A percentile compares a stretch with the other conserved stretches of the same genome.
These are phyloP conservation scores for Pseudomyrmex flavicornis DNA, from an alignment of 1,140 invertebrate genomes.

Conservation along the genomic window DNA sequence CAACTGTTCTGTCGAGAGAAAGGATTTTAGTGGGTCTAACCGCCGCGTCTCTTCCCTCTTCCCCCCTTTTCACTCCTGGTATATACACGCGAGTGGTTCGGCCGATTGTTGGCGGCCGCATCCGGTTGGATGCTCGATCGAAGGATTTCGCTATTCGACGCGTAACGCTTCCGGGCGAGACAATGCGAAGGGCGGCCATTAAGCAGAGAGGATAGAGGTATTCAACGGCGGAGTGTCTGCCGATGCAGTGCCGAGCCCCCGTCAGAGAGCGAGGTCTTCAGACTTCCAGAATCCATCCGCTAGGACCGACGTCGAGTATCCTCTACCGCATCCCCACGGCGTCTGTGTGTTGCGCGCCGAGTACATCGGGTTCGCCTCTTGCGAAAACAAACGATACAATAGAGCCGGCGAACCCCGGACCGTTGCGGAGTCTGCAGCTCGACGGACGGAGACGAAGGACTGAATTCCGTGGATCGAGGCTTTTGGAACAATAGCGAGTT, in stretches of 20 bases:
- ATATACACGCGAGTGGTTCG: conserved; percentile 29
- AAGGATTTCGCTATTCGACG: conserved; percentile 31
- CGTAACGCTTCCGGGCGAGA: conserved; percentile 27
- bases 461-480: conserved; percentile 60
- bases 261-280: conserved; percentile 18
- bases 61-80: neutral
- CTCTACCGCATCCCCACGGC: neutral
- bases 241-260: conserved; percentile 15
- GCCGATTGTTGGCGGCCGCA: conserved; percentile 3
- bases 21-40: conserved; percentile 45
- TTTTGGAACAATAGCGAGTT: conserved; percentile 67
- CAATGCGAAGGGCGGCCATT: conserved; percentile 65
- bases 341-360: conserved; percentile 5
- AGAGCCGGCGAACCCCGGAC: conserved; percentile 45
- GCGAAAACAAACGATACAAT: conserved; percentile 63
- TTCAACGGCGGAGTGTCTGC: conserved; percentile 19
- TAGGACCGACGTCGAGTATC: conserved; percentile 25
- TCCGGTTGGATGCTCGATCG: conserved; percentile 59
- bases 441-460: conserved; percentile 46
- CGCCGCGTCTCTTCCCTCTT: neutral
- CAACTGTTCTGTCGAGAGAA: conserved; percentile 29
- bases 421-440: conserved; percentile 31
- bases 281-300: conserved; percentile 33
- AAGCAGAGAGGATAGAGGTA: conserved; percentile 31
- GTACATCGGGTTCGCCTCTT: conserved; percentile 57